Conservation (phyloP, 2,888 invertebrate genomes). For the Sicus ferrugineus region DNA sequence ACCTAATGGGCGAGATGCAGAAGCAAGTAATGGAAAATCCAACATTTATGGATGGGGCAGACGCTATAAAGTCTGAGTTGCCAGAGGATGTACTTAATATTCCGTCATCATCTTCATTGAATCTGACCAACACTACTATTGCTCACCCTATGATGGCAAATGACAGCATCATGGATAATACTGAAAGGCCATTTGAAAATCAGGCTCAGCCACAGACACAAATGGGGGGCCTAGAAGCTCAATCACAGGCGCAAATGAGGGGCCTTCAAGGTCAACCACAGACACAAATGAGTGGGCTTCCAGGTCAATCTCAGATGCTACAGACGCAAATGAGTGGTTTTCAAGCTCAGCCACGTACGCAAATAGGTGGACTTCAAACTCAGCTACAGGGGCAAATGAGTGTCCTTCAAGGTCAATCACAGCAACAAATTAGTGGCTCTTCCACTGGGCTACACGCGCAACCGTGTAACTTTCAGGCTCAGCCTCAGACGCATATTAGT, state of each 20-base stretch:
- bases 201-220: not conserved
- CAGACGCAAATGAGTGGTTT: too few species aligned
- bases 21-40: slow-evolving; percentile 3
- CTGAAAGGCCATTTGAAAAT: slow-evolving; percentile 3
- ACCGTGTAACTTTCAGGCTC: too few species aligned
- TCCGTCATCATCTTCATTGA: not conserved
- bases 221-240: not conserved
- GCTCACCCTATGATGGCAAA: not conserved
- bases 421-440: too few species aligned
- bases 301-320: too few species aligned
- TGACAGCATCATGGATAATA: not conserved
- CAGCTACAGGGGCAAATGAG: too few species aligned
- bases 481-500: too few species aligned
- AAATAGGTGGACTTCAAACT: too few species aligned
- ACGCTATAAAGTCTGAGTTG: not conserved
- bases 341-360: too few species aligned
- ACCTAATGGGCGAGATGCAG: not conserved
- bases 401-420: too few species aligned
- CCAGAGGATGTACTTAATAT: slow-evolving; percentile 10
- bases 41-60: not conserved
- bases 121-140: not conserved
- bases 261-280: too few species aligned
- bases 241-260: not conserved
- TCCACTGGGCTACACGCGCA: too few species aligned
- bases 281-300: too few species aligned